Evolutionary conservation across 2,797 vertebrate genomes (phyloP), one percentile per base, ranked within the genome.

Genomic region (Spondyliosoma cantharus): DNA sequence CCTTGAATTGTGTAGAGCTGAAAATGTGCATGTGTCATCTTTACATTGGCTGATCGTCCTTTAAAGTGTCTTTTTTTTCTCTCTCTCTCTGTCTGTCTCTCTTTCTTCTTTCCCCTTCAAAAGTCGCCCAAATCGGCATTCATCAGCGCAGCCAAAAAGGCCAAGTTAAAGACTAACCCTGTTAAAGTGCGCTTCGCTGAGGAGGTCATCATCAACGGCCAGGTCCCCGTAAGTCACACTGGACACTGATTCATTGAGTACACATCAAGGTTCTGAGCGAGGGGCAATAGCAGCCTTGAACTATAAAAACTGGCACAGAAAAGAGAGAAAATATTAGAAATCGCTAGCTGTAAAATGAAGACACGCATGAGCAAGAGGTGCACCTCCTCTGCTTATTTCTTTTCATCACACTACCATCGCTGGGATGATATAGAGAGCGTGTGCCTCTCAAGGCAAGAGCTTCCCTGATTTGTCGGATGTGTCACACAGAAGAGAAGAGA

Each of bases 121-220:
- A 93, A 99, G 98, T 99, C 97, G 86, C 98, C 98, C 79, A 99
- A 99, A 94, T 99, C 98, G 67, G 98, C 98, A 88, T 99, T 99
- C 95, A 99, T 99, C 94, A 99, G 98, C 84, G 97, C 98, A 93
- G 98, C 98, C 88, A 99, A 99, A 94, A 99, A 99, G 93, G 98
- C 97, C 91, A 97, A 98, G 93, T 96, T 99, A 96, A 99, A 97
- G 95, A 99, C 97, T 72, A 99, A 99, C 92, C 98, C 98, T 17
- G 98, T 99, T 76, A 99, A 99, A 95, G 98, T 99, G 76, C 96
- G 98, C 84, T 99, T 99, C 75, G 97, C 98, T 0, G 98, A 99
- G 91, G 97, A 99, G 94, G 97, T 99, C 91, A 98, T 98, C 93
- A 96, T 99, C 93, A 99, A 99, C 42, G 98, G 98, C 87, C 98